Evolutionary conservation across 2,797 vertebrate genomes (phyloP), one percentile per base, ranked within the genome.

Genomic region (Sebastes diploproa): DNA sequence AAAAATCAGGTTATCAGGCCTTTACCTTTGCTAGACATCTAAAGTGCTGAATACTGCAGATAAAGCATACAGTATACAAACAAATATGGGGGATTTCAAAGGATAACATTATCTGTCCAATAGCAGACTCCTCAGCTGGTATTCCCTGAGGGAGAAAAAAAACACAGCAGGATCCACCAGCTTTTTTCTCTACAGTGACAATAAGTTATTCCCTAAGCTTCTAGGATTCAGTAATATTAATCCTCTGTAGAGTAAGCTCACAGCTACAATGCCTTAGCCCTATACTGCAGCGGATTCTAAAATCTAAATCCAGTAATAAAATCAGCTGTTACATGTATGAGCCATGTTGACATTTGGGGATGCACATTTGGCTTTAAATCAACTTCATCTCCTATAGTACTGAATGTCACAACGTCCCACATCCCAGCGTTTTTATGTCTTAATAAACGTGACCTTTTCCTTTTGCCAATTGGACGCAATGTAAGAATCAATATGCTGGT

Each of bases 141-240:
- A 76, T 85, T 92, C 73, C 84, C 85, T 4, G 9, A 80, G 75
- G 84, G 77, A 85, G 58, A 38, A 80, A 82, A 84, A 88, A 84
- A 72, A 86, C 86, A 82, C 84, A 86, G 75, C 77, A 75, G 80
- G 88, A 87, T 88, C 74, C 69, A 68, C 23, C 27, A 76, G 73
- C 83, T 86, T 88, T 88, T 85, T 88, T 86, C 58, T 86, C 58
- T 75, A 77, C 68, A 46, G 65, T 77, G 75, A 93, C 88, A 92
- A 88, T 89, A 89, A 90, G 70, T 91, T 91, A 86, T 87, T 91
- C 85, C 84, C 75, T 90, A 88, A 92, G 88, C 91, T 88, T 75
- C 64, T 63, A 61, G 87, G 91, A 92, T 91, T 91, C 78, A 66
- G 83, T 67, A 89, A 90, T 87, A 87, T 87, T 91, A 94, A 92